These are phyloP conservation scores for Hiodon alosoides DNA, from an alignment of 2,113 vertebrate genomes.

Conservation along the genomic window DNA sequence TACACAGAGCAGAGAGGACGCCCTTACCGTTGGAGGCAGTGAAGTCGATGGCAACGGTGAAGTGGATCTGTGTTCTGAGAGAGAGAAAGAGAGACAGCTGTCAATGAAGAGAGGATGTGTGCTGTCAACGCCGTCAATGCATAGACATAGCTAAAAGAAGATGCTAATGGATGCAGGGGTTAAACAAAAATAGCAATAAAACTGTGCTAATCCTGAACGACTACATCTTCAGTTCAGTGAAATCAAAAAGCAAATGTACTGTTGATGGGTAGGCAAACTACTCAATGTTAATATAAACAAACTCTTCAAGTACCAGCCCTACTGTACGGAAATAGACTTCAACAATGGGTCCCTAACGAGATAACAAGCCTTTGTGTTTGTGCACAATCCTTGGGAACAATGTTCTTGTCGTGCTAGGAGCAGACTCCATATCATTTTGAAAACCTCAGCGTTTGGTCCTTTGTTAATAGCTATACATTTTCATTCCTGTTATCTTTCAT, in stretches of 20 bases:
- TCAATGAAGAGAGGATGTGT: slow-evolving; percentile 22
- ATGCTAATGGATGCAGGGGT: no score
- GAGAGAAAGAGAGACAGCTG: slow-evolving; percentile 34
- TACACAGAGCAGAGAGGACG: slow-evolving; percentile 21
- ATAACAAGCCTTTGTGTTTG: background rate
- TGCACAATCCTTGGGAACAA: background rate
- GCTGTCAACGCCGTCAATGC: no score
- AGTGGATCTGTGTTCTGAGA: slow-evolving; percentile 87
- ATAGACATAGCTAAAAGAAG: no score
- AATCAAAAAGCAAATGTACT: no score
- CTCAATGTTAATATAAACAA: no score
- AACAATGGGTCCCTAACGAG: background rate
- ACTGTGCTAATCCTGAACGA: no score
- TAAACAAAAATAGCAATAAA: no score
- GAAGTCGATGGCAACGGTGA: slow-evolving; percentile 96
- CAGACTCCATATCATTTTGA: slow-evolving; percentile 3
- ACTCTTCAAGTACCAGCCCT: no score
- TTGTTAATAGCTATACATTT: slow-evolving; percentile 8
- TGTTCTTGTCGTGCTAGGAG: background rate
- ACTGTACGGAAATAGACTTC: background rate
- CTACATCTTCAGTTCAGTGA: no score
- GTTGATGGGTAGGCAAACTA: no score
- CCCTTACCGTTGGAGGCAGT: slow-evolving; percentile 90
- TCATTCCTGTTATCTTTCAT: background rate
- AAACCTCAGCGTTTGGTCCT: slow-evolving; percentile 10